phyloP scores from a whole-genome alignment of 2,888 invertebrate species.

The Monoplex corrugatus region DNA sequence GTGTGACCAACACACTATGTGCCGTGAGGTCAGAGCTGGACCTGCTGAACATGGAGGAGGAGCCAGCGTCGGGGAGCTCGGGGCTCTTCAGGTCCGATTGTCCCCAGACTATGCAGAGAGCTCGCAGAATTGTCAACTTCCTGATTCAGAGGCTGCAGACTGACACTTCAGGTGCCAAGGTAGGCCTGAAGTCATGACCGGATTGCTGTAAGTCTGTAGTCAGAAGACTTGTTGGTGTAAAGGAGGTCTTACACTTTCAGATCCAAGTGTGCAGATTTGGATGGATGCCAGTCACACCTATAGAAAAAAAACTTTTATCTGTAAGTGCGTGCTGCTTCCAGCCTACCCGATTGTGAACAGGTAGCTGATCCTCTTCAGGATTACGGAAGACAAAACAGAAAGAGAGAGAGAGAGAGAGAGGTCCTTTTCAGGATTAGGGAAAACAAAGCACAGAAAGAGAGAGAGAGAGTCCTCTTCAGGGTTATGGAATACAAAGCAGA shows the following conservation, averaged over 20 bases:
- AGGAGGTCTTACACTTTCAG: too few species aligned
- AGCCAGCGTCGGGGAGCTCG: neutral
- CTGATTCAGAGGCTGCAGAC: slow-evolving; percentile 32
- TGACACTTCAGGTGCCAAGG: slow-evolving; percentile 9
- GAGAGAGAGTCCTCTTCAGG: neutral
- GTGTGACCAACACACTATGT: slow-evolving; percentile 33
- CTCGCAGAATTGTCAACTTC: slow-evolving; percentile 20
- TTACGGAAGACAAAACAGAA: too few species aligned
- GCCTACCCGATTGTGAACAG: too few species aligned
- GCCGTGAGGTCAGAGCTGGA: slow-evolving; percentile 42
- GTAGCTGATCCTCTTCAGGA: too few species aligned
- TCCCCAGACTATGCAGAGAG: neutral
- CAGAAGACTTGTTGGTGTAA: too few species aligned
- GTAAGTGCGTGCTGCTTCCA: too few species aligned
- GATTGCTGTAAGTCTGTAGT: too few species aligned
- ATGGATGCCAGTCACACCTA: too few species aligned
- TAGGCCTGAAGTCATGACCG: too few species aligned
- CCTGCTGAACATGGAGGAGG: neutral
- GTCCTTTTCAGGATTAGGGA: neutral
- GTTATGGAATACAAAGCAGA: too few species aligned
- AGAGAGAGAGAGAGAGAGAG: neutral
- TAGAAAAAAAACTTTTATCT: too few species aligned
- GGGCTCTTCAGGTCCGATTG: neutral
- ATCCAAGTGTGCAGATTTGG: neutral
- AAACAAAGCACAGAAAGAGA: neutral